These are phyloP conservation scores for Psophia crepitans DNA, from an alignment of 2,113 vertebrate genomes.

Conservation along the genomic window DNA sequence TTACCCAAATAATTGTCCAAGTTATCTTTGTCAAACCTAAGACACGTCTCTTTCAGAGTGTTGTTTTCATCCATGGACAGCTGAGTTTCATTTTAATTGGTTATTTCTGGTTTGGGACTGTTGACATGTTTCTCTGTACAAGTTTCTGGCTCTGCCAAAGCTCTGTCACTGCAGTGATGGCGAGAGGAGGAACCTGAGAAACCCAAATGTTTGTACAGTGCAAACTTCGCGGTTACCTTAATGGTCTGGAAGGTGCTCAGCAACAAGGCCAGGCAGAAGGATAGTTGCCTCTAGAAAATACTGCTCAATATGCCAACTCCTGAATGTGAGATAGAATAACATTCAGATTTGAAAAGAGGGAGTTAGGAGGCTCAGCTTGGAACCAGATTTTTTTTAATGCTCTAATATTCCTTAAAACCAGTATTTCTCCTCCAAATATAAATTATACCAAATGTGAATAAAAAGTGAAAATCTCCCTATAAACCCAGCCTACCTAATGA, in stretches of 20 bases:
- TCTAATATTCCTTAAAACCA: not conserved
- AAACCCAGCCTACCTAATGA: not conserved
- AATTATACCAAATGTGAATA: not conserved
- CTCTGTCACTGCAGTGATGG: not conserved
- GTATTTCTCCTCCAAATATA: not conserved
- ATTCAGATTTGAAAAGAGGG: not conserved
- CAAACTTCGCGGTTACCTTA: not conserved
- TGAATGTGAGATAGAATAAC: not conserved
- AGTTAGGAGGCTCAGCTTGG: not conserved
- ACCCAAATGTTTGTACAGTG: rapidly evolving
- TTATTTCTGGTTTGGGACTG: not conserved
- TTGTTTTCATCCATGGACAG: not conserved
- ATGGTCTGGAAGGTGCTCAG: not conserved
- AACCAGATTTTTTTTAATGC: not conserved
- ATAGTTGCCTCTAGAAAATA: not conserved
- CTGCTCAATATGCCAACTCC: not conserved
- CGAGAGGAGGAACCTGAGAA: not conserved
- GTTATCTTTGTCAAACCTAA: not conserved
- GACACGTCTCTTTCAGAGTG: not conserved
- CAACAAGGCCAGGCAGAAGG: not conserved
- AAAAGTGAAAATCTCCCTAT: not conserved
- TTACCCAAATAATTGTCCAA: not conserved
- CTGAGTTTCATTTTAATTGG: not conserved
- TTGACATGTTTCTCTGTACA: not conserved
- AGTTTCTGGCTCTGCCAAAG: not conserved